These are phyloP conservation scores for Parazoanthus swiftii DNA, from an alignment of 92 coral and sea anemone species.

Conservation along the genomic window DNA sequence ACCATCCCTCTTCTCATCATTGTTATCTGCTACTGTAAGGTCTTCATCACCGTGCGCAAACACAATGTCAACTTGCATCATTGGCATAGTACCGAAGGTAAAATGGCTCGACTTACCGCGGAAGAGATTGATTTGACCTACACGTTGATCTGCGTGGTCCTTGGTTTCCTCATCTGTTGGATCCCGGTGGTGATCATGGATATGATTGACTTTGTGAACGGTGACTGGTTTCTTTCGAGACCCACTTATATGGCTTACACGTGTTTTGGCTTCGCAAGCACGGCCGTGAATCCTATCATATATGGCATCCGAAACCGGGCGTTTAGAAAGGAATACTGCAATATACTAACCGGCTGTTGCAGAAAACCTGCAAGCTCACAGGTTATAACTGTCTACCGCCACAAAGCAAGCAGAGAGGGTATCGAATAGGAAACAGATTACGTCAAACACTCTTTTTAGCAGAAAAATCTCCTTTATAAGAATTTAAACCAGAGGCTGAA, in stretches of 20 bases:
- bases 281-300: slow-evolving; percentile 52
- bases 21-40: slow-evolving; percentile 57
- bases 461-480: too few species aligned
- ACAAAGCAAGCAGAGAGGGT: not conserved
- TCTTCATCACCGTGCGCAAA: slow-evolving; percentile 57
- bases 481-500: too few species aligned
- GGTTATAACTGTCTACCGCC: not conserved
- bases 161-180: slow-evolving; percentile 65
- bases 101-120: slow-evolving; percentile 39
- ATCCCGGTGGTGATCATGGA: slow-evolving; percentile 57
- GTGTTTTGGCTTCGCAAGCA: slow-evolving; percentile 67
- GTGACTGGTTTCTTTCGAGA: slow-evolving; percentile 65
- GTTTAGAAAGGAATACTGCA: not conserved
- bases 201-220: slow-evolving; percentile 64
- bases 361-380: slow-evolving; percentile 2
- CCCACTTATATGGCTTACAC: slow-evolving; percentile 61
- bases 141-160: slow-evolving; percentile 58
- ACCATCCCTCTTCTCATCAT: slow-evolving; percentile 57
- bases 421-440: too few species aligned
- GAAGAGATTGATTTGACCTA: slow-evolving; percentile 67
- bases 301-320: slow-evolving; percentile 53
- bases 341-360: slow-evolving; percentile 45
- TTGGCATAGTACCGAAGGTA: not conserved
- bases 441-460: too few species aligned
- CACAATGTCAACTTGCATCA: slow-evolving; percentile 46